Base-by-base conservation (phyloP, 2,888 invertebrate species). In the Calliphora vomitoria region DNA sequence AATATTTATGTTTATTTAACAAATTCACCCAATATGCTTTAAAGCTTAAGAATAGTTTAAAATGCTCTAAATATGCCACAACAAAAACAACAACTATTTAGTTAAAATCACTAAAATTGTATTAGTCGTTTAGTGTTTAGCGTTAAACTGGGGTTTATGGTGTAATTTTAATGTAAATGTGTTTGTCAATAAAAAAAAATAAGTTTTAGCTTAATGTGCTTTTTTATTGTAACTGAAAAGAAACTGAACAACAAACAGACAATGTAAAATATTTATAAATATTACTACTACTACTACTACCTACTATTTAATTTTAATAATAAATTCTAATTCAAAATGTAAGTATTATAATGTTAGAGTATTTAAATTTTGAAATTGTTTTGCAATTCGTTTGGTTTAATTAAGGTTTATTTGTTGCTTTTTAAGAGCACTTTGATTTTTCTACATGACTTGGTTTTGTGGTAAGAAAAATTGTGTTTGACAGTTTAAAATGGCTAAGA, bases 111-210 rank as follows among this genome's bases (percentile, higher is more conserved):
- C 58, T 58, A 20, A 69, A 81, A 62, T n/a, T 79, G 20, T 72
- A 75, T 58, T 75, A 55, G 62, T 69, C 41, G 41, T 66, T 50
- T 75, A 64, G 50, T 50, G 20, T 68, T 60, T 72, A 62, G 35
- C 4, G 18, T 44, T 31, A 38, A 82, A 58, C 72, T 83, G 84
- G 38, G 64, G 78, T 85, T 79, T 79, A 86, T 87, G 89, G 87
- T 89, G 44, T 80, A 53, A 53, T 44, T 11, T 76, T 20, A 76
- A 82, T 78, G 69, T 82, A 44, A 76, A 74, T 69, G 62, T 78
- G 66, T 72, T 50, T 76, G 60, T 78, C n/a, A n/a, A n/a, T n/a
- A n/a, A n/a, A n/a, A 44, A 62, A 8, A 3, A 64, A 25, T 8
- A 74, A 55, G n/a, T 31, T 35, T 53, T 71, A 81, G 80, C 69